Base-by-base conservation (phyloP, 30 jellyfish, hydroid and myxozoan genomes). In the Aurelia aurita region DNA sequence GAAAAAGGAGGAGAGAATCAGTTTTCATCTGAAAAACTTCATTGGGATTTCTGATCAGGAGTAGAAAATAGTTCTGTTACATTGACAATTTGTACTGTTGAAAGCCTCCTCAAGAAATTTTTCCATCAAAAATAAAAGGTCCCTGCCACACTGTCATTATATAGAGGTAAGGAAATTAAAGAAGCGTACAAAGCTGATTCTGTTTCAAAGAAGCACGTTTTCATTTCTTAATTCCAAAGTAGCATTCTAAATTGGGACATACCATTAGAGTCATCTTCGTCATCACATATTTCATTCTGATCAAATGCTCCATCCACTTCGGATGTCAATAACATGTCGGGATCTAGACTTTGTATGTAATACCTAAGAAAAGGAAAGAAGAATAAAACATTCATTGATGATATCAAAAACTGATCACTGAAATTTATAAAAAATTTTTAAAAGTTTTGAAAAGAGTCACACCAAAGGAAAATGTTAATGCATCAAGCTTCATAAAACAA, bases 191-290 rank as follows among this genome's bases (percentile, higher is more conserved):
- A n/a, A 20, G 11, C 28, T n/a, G 14, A 25, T 20, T 23, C 6
- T n/a, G 69, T 58, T 20, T 23, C 26, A n/a, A 14, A 20, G 8
- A 58, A 10, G 26, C 15, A 25, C 6, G 26, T 58, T 58, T 20
- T n/a, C 26, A 58, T 23, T n/a, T 58, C 29, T 58, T 21, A 4
- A 57, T 23, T 5, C 6, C 6, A n/a, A 58, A 15, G 29, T n/a
- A 20, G 26, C 15, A 13, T 14, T 6, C 21, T n/a, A 10, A n/a
- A 3, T n/a, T 3, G 16, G 18, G 31, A 58, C 89, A 9, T 7
- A 86, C 95, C 95, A 86, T 86, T 86, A 18, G 84, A 79, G 35
- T 86, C 95, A 60, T 86, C 95, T 46, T 86, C 95, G 22, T 74
- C 89, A 27, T 74, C 95, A 75, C 34, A 23, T 59, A 44, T n/a